These are phyloP conservation scores for Nannoperca obscura DNA, from an alignment of 2,797 vertebrate genomes.

Conservation along the genomic window DNA sequence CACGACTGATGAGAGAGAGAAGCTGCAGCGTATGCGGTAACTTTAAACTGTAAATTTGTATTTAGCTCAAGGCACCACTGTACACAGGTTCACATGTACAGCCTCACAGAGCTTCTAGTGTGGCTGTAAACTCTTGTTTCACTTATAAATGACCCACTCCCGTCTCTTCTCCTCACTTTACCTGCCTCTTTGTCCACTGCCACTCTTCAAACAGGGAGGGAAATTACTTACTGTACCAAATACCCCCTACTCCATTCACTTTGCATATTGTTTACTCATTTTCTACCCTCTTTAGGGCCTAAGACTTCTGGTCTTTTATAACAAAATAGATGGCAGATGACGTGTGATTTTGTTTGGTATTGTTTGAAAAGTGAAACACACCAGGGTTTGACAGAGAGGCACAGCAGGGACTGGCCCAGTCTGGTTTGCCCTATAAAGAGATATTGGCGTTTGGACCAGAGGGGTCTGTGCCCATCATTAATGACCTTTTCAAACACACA, in stretches of 20 bases:
- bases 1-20: too few species aligned
- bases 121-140: not conserved
- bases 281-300: constrained; percentile 33
- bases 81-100: not conserved
- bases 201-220: constrained; percentile 21
- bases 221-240: constrained; percentile 23
- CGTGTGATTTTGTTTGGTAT: constrained; percentile 71
- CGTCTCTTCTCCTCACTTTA: not conserved
- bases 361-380: constrained; percentile 68
- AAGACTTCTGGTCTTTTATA: constrained; percentile 56
- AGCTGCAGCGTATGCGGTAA: too few species aligned
- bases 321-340: constrained; percentile 55
- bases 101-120: not conserved
- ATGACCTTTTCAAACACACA: constrained; percentile 84
- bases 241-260: constrained; percentile 27
- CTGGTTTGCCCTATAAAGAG: constrained; percentile 71
- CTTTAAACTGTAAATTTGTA: too few species aligned
- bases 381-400: constrained; percentile 64
- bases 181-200: constrained; percentile 8
- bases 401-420: constrained; percentile 69
- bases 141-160: not conserved
- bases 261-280: constrained; percentile 60
- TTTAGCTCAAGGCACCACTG: not conserved
- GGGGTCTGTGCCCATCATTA: constrained; percentile 76
- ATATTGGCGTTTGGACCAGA: constrained; percentile 81